Percentiles rank a stretch among this genome's conserved stretches.
Evolutionary conservation across 2,888 invertebrate genomes (phyloP).

Genomic region (Opisthograptis luteolata): DNA sequence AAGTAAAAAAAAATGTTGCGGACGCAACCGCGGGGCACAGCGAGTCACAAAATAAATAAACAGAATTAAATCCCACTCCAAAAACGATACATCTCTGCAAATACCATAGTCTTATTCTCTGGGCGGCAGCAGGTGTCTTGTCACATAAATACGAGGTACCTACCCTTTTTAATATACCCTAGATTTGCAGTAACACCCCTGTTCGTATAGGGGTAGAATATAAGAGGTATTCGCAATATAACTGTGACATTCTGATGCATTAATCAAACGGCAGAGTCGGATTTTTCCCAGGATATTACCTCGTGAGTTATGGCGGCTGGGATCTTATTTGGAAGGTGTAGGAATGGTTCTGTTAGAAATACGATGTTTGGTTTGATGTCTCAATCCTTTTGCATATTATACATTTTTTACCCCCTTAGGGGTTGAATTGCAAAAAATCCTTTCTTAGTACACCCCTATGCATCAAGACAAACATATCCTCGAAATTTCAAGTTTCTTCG

Average conservation of each 20-base stretch:
- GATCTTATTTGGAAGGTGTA: conserved; percentile 22
- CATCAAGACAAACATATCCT: too few species aligned
- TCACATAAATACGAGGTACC: conserved; percentile 68
- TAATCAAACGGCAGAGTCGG: conserved; percentile 68
- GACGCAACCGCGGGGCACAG: too few species aligned
- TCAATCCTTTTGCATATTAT: too few species aligned
- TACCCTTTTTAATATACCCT: conserved; percentile 82
- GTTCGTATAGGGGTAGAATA: conserved; percentile 46
- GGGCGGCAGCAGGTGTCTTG: conserved; percentile 60
- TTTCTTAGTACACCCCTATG: too few species aligned
- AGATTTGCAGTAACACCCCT: conserved; percentile 78
- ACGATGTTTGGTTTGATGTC: neutral
- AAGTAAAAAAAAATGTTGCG: too few species aligned
- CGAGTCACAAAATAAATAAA: neutral
- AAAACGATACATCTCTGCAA: conserved; percentile 18
- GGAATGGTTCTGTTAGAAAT: neutral
- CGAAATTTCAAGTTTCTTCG: too few species aligned
- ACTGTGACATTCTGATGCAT: conserved; percentile 78
- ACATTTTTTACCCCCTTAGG: too few species aligned
- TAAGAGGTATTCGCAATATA: conserved; percentile 70
- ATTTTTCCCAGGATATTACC: conserved; percentile 73
- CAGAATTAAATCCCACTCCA: neutral
- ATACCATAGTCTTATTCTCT: conserved; percentile 3
- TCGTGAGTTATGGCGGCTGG: conserved; percentile 39
- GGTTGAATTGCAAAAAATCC: too few species aligned